Percentiles rank a stretch among this genome's conserved stretches.
Evolutionary conservation across 2,797 vertebrate species (phyloP).

Genomic region (Holocentrus rufus): DNA sequence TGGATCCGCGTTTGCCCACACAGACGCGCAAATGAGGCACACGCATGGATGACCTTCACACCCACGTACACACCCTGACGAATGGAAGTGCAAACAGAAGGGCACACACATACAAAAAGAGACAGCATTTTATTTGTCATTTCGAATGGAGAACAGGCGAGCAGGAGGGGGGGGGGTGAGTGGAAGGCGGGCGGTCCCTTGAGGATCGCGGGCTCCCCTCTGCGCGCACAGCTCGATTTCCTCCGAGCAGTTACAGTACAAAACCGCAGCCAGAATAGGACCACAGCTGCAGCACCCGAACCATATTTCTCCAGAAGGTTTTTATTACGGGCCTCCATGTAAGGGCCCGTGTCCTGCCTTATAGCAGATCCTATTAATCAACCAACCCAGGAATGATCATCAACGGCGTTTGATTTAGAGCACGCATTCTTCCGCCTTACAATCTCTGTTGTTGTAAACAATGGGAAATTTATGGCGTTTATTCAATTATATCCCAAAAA

Average conservation of each 20-base stretch:
- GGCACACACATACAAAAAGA: conserved; percentile 2
- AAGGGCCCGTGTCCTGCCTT: conserved; percentile 47
- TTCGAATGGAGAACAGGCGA: conserved; percentile 16
- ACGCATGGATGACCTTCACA: conserved; percentile 61
- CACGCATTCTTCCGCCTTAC: conserved; percentile 12
- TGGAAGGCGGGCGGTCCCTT: no score
- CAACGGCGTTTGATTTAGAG: conserved; percentile 43
- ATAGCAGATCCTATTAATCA: conserved; percentile 49
- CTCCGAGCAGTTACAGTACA: conserved; percentile 42
- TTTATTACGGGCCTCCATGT: conserved; percentile 37
- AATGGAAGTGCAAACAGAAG: conserved; percentile 39
- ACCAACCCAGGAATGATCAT: conserved; percentile 28
- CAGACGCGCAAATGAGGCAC: conserved; percentile 49
- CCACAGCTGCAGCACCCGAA: conserved; percentile 25
- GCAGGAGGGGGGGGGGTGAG: conserved; percentile 16
- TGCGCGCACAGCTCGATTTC: conserved; percentile 64
- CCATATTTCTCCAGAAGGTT: conserved; percentile 39
- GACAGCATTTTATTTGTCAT: conserved; percentile 14
- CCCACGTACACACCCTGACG: conserved; percentile 61
- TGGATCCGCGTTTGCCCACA: background rate
- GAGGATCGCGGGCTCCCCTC: conserved; percentile 30
- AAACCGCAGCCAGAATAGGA: conserved; percentile 27
- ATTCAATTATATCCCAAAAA: conserved; percentile 36
- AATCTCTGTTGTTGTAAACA: conserved; percentile 18
- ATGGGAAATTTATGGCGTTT: conserved; percentile 25